Evolutionary conservation across 2,888 invertebrate species (phyloP).

Genomic region (Tetranychus truncatus): DNA sequence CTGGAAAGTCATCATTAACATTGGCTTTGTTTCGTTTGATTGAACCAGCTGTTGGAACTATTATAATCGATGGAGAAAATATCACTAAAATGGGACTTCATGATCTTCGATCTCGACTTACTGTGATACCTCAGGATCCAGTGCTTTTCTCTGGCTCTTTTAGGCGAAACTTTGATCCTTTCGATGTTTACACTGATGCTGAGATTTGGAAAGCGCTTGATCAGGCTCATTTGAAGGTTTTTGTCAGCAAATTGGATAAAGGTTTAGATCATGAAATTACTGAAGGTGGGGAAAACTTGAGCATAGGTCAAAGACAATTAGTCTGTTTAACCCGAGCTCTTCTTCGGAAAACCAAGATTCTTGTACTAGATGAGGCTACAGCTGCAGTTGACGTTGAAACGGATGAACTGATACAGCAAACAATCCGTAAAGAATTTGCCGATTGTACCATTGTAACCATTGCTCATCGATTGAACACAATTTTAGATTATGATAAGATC

Average conservation of each 20-base stretch:
- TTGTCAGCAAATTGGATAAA: slow-evolving; percentile 43
- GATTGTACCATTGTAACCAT: slow-evolving; percentile 34
- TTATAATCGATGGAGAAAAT: slow-evolving; percentile 36
- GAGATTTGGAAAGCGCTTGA: slow-evolving; percentile 64
- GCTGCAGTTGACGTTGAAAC: slow-evolving; percentile 34
- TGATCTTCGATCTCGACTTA: slow-evolving; percentile 33
- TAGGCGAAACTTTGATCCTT: slow-evolving; percentile 72
- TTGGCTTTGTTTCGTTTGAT: slow-evolving; percentile 36
- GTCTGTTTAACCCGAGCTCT: slow-evolving; percentile 76
- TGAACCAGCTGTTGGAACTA: slow-evolving; percentile 32
- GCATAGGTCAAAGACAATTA: slow-evolving; percentile 72
- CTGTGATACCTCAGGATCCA: slow-evolving; percentile 44
- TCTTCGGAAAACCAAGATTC: slow-evolving; percentile 57
- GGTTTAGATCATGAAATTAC: slow-evolving; percentile 50
- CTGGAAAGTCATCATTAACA: slow-evolving; percentile 35
- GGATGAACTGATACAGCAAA: slow-evolving; percentile 34
- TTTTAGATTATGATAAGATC: slow-evolving; percentile 39
- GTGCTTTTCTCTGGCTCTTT: slow-evolving; percentile 61
- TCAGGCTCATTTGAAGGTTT: slow-evolving; percentile 55
- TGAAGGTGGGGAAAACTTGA: slow-evolving; percentile 61
- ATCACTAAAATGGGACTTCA: slow-evolving; percentile 43
- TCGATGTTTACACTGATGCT: slow-evolving; percentile 56
- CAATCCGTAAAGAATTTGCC: slow-evolving; percentile 32
- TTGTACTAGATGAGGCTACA: slow-evolving; percentile 31
- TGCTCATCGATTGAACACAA: slow-evolving; percentile 39